Evolutionary conservation across 92 coral and sea anemone species (phyloP), one percentile per base, ranked within the genome.

Genomic region (Palythoa caribaeorum): DNA sequence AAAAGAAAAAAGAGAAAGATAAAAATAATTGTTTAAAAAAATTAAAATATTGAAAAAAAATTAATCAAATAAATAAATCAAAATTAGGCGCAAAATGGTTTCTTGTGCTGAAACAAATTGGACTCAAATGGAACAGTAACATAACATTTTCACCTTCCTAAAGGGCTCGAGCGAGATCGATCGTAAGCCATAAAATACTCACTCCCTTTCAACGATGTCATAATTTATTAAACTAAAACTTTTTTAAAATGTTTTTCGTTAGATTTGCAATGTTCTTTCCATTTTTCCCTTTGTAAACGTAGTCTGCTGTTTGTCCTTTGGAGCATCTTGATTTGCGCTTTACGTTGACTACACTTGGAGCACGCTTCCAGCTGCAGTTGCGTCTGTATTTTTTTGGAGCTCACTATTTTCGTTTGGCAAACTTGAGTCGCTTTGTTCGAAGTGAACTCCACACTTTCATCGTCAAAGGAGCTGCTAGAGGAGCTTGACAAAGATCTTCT

Each of bases 231-330:
- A 39, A 85, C 74, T 47, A 68, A 54, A 85, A 87, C 36, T 40
- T 52, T 65, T 36, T 86, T 88, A 14, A 88, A 86, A 16, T 79
- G 39, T 80, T 79, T 88, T 72, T 44, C 81, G 19, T 48, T 44
- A 62, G 87, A 86, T 1, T 50, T 69, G 63, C 63, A 57, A 57
- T 17, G 63, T 88, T 79, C 87, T 80, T 88, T 88, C 90, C 90
- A 88, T 47, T 79, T 79, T 71, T 88, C 87, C 48, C 83, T 88
- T 73, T 81, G 91, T 9, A 87, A 81, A 48, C 87, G 76, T 38
- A 80, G 63, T 39, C 87, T 81, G 37, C 53, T 54, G 83, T 88
- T 88, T 80, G 74, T 68, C 79, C 74, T 80, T 68, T 88, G 87
- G 21, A 88, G 91, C 48, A 16, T 28, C 28, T 28, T 28, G 28